Evolutionary conservation across 2,797 vertebrate species (phyloP), one percentile per base, ranked within the genome.

Genomic region (Gephyroberyx darwinii): DNA sequence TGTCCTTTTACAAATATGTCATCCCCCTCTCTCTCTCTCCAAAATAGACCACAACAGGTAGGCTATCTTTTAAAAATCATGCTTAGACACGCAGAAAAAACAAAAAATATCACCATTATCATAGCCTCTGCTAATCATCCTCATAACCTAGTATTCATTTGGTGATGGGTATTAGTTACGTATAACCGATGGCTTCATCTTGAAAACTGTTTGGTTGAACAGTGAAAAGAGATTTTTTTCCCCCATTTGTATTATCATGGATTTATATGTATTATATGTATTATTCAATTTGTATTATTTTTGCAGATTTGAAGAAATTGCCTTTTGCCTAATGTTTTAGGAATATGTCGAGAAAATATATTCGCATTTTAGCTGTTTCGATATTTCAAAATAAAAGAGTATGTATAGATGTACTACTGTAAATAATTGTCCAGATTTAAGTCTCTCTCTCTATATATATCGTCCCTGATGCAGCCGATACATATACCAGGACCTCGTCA

Each of bases 131-230:
- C 80, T 79, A 65, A 76, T 55, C 67, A 75, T 78, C 76, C 80
- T 80, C 19, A 58, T 77, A 80, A 64, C 78, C 80, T 81, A 74
- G 59, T 85, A 76, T 86, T 79, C 62, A 86, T 81, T 86, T 84
- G 70, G 82, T 83, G 83, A 74, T 63, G 80, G 47, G 57, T 79
- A 26, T 26, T 26, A 69, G 85, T 87, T 86, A 83, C 71, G 77
- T 12, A 39, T 61, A 63, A 74, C 35, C 17, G 10, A 19, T 37
- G 56, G 17, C 33, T 58, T 58, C 33, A 37, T 58, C 35, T 61
- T 70, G 37, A 73, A 74, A 80, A 20, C 31, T 37, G 56, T 55
- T 53, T 26, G 26, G 20, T 14, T 5, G 9, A 13, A 22, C 39
- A 71, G 26, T 59, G 61, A 39, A 60, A 37, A 68, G 53, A 74